Percentiles rank a stretch among this genome's conserved stretches.
Evolutionary conservation across 2,797 vertebrate genomes (phyloP).

Genomic region (Rhinophrynus dorsalis): DNA sequence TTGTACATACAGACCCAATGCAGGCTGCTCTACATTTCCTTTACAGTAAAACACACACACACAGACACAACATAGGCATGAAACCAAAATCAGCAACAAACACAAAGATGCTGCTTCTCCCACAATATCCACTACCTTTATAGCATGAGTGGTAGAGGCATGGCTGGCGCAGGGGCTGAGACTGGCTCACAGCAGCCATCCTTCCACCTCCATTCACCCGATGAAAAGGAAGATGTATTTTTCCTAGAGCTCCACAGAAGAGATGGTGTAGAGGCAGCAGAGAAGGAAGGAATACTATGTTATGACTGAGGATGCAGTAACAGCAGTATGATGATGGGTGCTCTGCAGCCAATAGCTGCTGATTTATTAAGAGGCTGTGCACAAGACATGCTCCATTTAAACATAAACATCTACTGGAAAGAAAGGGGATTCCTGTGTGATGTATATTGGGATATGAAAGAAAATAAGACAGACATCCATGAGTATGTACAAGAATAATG

Average conservation of each 20-base stretch:
- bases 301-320: conserved; percentile 24
- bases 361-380: background rate
- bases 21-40: no score
- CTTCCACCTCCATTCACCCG: conserved; percentile 34
- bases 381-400: conserved; percentile 18
- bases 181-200: conserved; percentile 71
- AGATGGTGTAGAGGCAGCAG: background rate
- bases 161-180: conserved; percentile 72
- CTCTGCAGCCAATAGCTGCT: conserved; percentile 32
- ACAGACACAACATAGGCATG: no score
- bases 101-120: no score
- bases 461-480: no score
- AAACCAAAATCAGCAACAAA: no score
- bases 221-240: conserved; percentile 41
- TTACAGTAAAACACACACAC: no score
- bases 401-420: background rate
- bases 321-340: conserved; percentile 16
- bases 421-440: no score
- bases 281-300: conserved; percentile 51
- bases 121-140: conserved; percentile 66
- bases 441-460: no score
- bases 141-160: conserved; percentile 67
- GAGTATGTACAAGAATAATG: no score
- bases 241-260: background rate
- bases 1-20: no score